Evolutionary conservation across 1,140 invertebrate species (phyloP).

Genomic region (Branchinecta lindahli): DNA sequence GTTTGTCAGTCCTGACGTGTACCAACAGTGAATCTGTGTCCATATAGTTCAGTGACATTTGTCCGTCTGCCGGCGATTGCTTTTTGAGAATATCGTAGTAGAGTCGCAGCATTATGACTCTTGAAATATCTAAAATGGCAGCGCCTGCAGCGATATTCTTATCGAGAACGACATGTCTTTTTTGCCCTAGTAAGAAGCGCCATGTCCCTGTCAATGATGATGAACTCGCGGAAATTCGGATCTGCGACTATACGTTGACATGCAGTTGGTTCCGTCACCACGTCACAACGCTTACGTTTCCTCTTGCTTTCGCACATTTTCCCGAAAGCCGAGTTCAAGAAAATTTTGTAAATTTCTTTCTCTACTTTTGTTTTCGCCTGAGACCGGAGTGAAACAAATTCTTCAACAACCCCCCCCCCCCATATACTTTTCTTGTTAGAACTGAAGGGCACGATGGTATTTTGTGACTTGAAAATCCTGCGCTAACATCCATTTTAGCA

Average conservation of each 20-base stretch:
- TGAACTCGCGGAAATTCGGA: neutral
- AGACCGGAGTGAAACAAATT: neutral
- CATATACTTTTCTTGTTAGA: neutral
- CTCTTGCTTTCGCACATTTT: neutral
- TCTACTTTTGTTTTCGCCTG: neutral
- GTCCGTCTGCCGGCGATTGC: neutral
- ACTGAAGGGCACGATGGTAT: neutral
- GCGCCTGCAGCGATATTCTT: neutral
- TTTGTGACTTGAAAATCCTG: neutral
- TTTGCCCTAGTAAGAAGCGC: neutral
- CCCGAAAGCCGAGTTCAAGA: neutral
- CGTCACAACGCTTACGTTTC: neutral
- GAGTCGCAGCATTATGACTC: neutral
- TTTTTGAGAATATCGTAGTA: neutral
- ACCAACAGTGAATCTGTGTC: neutral
- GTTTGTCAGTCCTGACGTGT: neutral
- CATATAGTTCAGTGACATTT: neutral
- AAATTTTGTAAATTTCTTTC: neutral
- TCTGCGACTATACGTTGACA: neutral
- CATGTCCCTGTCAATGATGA: neutral
- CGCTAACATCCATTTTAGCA: neutral
- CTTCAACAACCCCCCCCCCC: neutral
- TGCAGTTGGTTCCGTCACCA: neutral
- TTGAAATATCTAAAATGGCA: neutral
- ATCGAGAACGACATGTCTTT: neutral